These are phyloP conservation scores for Philypnodon macrostomus DNA, from an alignment of 2,797 vertebrate genomes.

Conservation along the genomic window DNA sequence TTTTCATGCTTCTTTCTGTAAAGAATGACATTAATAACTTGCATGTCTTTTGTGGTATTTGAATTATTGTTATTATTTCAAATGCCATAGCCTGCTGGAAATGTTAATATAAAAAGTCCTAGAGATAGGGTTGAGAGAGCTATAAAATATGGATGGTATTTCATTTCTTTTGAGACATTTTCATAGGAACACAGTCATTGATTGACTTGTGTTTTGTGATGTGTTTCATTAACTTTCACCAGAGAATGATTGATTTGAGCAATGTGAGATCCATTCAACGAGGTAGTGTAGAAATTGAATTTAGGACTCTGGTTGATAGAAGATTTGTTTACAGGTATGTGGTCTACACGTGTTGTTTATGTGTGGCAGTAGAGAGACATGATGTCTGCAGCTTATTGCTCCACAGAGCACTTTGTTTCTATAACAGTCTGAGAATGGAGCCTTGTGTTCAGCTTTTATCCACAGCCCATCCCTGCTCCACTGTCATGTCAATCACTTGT, in stretches of 20 bases:
- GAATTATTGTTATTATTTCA: too few relatives aligned
- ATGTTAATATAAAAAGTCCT: conserved; percentile 5
- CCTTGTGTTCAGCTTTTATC: conserved; percentile 7
- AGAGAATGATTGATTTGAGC: conserved; percentile 57
- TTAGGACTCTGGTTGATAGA: conserved; percentile 31
- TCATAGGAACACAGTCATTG: conserved; percentile 37
- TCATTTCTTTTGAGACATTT: conserved; percentile 21
- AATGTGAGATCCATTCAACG: conserved; percentile 22
- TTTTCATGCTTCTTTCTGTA: too few relatives aligned
- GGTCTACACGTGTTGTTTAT: conserved; percentile 14
- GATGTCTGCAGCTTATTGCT: conserved; percentile 19
- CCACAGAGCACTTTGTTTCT: conserved; percentile 18
- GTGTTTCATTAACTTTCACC: conserved; percentile 62
- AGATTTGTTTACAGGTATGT: conserved; percentile 39
- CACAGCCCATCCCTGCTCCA: conserved; percentile 5
- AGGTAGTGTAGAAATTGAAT: conserved; percentile 47
- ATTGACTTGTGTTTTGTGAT: conserved; percentile 48
- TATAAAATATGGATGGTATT: conserved; percentile 30
- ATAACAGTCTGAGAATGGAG: conserved; percentile 7
- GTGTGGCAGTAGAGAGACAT: conserved; percentile 22
- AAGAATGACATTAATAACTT: too few relatives aligned
- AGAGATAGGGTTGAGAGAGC: conserved; percentile 8
- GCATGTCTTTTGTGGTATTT: too few relatives aligned
- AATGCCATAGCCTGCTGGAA: background rate
- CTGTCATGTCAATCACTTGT: conserved; percentile 16